A percentile compares a stretch with the other conserved stretches of the same genome.
Evolutionary conservation across 2,888 invertebrate genomes (phyloP).

Genomic region (Branchellion lobata): DNA sequence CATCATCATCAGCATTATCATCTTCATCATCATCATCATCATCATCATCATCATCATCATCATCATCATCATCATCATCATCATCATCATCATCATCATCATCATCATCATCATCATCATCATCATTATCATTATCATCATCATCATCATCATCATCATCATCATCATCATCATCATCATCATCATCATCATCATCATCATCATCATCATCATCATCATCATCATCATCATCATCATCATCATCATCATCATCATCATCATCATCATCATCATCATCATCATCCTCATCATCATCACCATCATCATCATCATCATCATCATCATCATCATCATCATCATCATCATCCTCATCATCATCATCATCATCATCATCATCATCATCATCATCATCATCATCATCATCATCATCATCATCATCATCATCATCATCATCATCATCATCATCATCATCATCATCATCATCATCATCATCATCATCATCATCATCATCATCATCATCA

Average conservation of each 20-base stretch:
- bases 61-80: not conserved
- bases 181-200: not conserved
- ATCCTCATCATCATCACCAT: too few relatives aligned
- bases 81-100: slow-evolving; percentile 12
- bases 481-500: not conserved
- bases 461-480: slow-evolving; percentile 9
- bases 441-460: slow-evolving; percentile 9
- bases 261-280: too few relatives aligned
- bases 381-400: not conserved
- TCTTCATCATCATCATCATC: not conserved
- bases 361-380: not conserved
- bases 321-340: too few relatives aligned
- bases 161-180: not conserved
- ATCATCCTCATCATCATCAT: too few relatives aligned
- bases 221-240: slow-evolving; percentile 2
- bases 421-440: slow-evolving; percentile 6
- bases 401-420: slow-evolving; percentile 6
- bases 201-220: not conserved
- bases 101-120: slow-evolving; percentile 13
- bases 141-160: not conserved
- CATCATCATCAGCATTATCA: not conserved
- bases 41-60: not conserved
- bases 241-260: slow-evolving; percentile 2
- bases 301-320: too few relatives aligned
- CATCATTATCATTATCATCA: slow-evolving; percentile 2